A percentile compares a stretch with the other conserved stretches of the same genome.
These are phyloP conservation scores for Ips typographus DNA, from an alignment of 1,140 invertebrate genomes.

Conservation along the genomic window DNA sequence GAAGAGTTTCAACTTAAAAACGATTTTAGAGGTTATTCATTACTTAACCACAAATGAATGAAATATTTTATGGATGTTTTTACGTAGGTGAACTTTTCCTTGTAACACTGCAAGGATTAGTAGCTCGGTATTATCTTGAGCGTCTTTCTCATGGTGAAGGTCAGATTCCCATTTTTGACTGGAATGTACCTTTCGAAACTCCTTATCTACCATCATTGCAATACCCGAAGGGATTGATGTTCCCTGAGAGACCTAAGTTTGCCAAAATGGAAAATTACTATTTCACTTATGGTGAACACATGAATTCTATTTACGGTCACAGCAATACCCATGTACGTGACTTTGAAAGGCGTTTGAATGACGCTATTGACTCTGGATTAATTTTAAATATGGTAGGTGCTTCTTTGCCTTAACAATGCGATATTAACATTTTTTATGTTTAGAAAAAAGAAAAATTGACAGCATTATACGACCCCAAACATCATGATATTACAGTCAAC, in stretches of 20 bases:
- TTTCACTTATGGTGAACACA: slow-evolving; percentile 46
- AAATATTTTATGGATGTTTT: neutral
- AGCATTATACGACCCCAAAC: slow-evolving; percentile 46
- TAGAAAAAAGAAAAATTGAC: slow-evolving; percentile 46
- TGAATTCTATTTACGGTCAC: slow-evolving; percentile 18
- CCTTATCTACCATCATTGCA: slow-evolving; percentile 66
- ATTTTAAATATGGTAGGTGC: slow-evolving; percentile 42
- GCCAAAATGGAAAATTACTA: slow-evolving; percentile 49
- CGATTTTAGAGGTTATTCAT: slow-evolving; percentile 51
- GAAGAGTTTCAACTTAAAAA: slow-evolving; percentile 55
- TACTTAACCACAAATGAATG: neutral
- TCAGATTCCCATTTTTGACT: slow-evolving; percentile 61
- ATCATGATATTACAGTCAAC: slow-evolving; percentile 45
- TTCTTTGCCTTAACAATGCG: neutral
- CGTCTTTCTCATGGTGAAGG: slow-evolving; percentile 64
- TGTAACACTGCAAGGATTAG: slow-evolving; percentile 59
- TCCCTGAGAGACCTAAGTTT: slow-evolving; percentile 61
- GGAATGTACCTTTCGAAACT: slow-evolving; percentile 57
- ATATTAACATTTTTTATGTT: slow-evolving; percentile 2
- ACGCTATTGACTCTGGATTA: slow-evolving; percentile 56
- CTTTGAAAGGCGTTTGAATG: slow-evolving; percentile 53
- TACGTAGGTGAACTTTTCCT: slow-evolving; percentile 59
- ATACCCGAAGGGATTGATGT: slow-evolving; percentile 65
- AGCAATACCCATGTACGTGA: slow-evolving; percentile 38
- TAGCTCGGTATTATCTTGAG: slow-evolving; percentile 68